These are phyloP conservation scores for Elephantulus edwardii DNA, from an alignment of 2,113 vertebrate species.

Conservation along the genomic window DNA sequence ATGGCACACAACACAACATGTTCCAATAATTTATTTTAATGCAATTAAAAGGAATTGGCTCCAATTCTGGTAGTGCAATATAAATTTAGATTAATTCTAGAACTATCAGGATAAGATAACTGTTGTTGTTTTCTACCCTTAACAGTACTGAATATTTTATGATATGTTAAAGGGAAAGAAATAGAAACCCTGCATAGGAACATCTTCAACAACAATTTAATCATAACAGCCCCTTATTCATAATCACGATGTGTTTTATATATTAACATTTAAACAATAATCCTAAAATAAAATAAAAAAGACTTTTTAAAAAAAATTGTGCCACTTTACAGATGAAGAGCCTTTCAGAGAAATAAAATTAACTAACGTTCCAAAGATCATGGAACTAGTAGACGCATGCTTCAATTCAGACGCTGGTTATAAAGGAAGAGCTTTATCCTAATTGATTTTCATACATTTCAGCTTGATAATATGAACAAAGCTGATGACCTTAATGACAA, in stretches of 20 bases:
- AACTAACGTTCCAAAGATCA: background rate
- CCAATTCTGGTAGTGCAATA: background rate
- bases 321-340: background rate
- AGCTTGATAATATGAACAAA: background rate
- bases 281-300: too few relatives aligned
- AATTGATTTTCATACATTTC: background rate
- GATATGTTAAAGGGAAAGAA: background rate
- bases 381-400: background rate
- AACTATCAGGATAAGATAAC: background rate
- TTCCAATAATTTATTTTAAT: constrained; percentile 3
- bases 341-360: background rate
- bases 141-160: background rate
- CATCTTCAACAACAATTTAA: background rate
- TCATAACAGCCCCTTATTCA: background rate
- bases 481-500: background rate
- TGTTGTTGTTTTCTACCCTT: background rate
- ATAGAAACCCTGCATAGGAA: constrained; percentile 19
- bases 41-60: background rate
- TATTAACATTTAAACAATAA: background rate
- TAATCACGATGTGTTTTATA: background rate
- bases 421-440: background rate
- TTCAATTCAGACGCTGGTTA: background rate
- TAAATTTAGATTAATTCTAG: background rate
- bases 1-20: too few relatives aligned
- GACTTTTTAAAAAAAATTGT: too few relatives aligned